Evolutionary conservation across 35 echinoderm and acorn worm species (phyloP).

Genomic region (Eucidaris tribuloides): DNA sequence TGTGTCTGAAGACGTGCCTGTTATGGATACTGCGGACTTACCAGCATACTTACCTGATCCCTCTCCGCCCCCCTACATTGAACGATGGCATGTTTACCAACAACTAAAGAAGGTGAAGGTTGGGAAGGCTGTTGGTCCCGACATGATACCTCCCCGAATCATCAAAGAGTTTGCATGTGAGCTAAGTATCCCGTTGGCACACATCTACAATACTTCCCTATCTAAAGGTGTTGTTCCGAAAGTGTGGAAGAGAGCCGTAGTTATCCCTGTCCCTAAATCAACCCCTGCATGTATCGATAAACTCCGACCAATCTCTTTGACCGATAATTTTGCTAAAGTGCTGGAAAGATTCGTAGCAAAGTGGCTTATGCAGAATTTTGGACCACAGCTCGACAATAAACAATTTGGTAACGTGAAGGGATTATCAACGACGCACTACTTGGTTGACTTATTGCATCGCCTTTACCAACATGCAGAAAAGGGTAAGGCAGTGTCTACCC

Average conservation of each 20-base stretch:
- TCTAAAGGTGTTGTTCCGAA: constrained; percentile 9
- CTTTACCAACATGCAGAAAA: constrained; percentile 36
- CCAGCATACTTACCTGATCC: constrained; percentile 21
- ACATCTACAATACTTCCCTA: constrained; percentile 39
- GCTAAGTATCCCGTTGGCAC: constrained; percentile 41
- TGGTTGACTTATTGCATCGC: constrained; percentile 28
- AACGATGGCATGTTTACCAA: constrained; percentile 34
- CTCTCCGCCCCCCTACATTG: background rate
- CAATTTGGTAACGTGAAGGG: constrained; percentile 46
- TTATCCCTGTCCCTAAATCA: constrained; percentile 40
- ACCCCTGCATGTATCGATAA: constrained; percentile 29
- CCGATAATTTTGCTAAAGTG: constrained; percentile 31
- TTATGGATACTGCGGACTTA: background rate
- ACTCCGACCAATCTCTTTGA: constrained; percentile 50
- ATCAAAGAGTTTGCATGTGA: constrained; percentile 39
- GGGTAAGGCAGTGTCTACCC: background rate
- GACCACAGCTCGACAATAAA: background rate
- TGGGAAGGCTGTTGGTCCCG: constrained; percentile 43
- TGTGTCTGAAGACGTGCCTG: background rate
- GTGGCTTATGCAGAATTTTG: constrained; percentile 17
- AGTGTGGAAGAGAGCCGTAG: constrained; percentile 44
- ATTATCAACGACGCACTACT: constrained; percentile 32
- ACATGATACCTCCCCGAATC: constrained; percentile 37
- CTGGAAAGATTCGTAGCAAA: constrained; percentile 11
- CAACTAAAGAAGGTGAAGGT: constrained; percentile 22